These are phyloP conservation scores for Rutpela maculata DNA, from an alignment of 2,888 invertebrate genomes.

Conservation along the genomic window DNA sequence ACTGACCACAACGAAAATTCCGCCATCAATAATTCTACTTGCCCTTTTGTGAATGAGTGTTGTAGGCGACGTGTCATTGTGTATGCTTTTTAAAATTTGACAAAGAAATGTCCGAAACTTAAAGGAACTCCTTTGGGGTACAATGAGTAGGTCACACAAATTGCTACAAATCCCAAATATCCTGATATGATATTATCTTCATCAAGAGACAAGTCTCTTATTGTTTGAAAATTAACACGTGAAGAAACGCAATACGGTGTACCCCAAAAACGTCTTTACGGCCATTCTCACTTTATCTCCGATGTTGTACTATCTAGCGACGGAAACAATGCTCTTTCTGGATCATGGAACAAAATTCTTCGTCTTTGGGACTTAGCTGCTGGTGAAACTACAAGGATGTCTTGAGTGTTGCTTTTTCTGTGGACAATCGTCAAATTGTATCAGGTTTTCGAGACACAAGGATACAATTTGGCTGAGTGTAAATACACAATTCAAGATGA, in stretches of 20 bases:
- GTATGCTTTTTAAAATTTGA: neutral
- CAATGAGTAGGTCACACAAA: constrained; percentile 99
- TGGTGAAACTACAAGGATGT: constrained; percentile 89
- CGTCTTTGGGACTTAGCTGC: constrained; percentile 99
- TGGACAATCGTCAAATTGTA: constrained; percentile 99
- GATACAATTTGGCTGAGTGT: constrained; percentile 98
- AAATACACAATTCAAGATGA: constrained; percentile 99
- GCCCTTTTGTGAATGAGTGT: neutral
- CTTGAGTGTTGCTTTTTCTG: constrained; percentile 99
- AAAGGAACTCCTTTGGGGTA: constrained; percentile 97
- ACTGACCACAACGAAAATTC: no score
- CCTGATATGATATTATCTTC: constrained; percentile 99
- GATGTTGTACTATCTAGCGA: constrained; percentile 99
- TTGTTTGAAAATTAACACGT: constrained; percentile 98
- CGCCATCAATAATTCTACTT: no score
- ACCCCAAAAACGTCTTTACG: constrained; percentile 95
- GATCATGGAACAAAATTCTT: constrained; percentile 99
- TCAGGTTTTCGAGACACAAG: constrained; percentile 99
- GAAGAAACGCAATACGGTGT: constrained; percentile 97
- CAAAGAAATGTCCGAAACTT: constrained; percentile 82
- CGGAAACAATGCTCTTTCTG: constrained; percentile 99
- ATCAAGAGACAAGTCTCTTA: constrained; percentile 95
- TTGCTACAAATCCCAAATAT: constrained; percentile 98
- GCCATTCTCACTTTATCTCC: constrained; percentile 99
- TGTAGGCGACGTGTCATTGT: neutral